These are phyloP conservation scores for Calameuta pallipes DNA, from an alignment of 2,888 invertebrate species.

Conservation along the genomic window DNA sequence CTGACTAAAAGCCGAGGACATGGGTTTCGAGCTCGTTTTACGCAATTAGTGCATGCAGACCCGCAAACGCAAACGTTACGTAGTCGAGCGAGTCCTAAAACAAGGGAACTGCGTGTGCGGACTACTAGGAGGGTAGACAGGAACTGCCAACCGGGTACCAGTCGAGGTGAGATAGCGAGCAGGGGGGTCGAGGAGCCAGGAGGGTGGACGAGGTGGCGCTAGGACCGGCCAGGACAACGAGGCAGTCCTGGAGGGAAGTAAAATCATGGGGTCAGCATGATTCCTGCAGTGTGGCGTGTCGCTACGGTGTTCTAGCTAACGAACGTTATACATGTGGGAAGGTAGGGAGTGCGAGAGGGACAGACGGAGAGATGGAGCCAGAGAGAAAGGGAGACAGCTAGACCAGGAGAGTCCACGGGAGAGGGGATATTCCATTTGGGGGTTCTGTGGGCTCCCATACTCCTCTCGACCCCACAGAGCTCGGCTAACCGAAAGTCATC, in stretches of 20 bases:
- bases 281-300: slow-evolving; percentile 22
- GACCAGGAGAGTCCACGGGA: not conserved
- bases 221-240: not conserved
- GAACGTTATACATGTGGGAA: slow-evolving; percentile 6
- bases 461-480: slow-evolving; percentile 11
- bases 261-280: slow-evolving; percentile 37
- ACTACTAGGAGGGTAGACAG: slow-evolving; percentile 27
- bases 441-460: slow-evolving; percentile 19
- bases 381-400: not conserved
- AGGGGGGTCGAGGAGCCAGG: not conserved
- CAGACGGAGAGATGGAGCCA: not conserved
- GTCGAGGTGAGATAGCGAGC: slow-evolving; percentile 12
- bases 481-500: slow-evolving; percentile 46
- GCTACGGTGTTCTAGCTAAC: slow-evolving; percentile 4
- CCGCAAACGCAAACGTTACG: slow-evolving; percentile 25
- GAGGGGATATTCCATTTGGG: not conserved
- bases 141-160: slow-evolving; percentile 6
- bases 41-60: slow-evolving; percentile 28
- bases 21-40: slow-evolving; percentile 13
- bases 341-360: not conserved
- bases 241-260: slow-evolving; percentile 9
- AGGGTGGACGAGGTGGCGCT: not conserved
- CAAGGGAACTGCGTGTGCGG: slow-evolving; percentile 48
- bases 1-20: slow-evolving; percentile 5
- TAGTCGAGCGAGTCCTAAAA: slow-evolving; percentile 41